phyloP scores from a whole-genome alignment of 2,888 invertebrate genomes.

The Acanthosepion esculentum region DNA sequence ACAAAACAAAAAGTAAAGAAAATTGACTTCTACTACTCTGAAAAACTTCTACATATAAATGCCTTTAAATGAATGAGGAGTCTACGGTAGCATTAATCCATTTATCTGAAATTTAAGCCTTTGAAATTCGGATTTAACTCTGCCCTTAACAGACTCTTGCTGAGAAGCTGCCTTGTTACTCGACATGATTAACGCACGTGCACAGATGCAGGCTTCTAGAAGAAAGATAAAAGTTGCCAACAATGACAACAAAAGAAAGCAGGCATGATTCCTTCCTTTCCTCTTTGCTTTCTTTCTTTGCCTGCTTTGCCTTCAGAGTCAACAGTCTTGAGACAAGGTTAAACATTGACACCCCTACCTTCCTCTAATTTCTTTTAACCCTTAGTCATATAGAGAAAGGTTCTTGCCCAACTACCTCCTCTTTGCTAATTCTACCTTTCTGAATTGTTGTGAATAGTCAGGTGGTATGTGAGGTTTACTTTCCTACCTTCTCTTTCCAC shows the following conservation, averaged over 20 bases:
- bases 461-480: too few relatives aligned
- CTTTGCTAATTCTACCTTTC: too few relatives aligned
- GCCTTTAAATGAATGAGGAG: background rate
- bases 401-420: background rate
- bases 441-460: too few relatives aligned
- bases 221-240: background rate
- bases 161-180: background rate
- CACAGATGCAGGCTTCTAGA: background rate
- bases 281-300: background rate
- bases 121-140: constrained; percentile 14
- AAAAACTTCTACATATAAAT: background rate
- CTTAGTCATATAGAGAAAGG: background rate
- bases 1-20: background rate
- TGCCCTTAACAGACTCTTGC: background rate
- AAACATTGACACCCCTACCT: background rate
- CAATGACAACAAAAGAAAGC: background rate
- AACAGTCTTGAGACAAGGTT: background rate
- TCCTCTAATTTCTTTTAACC: background rate
- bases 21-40: background rate
- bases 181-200: background rate
- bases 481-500: too few relatives aligned
- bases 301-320: constrained; percentile 18
- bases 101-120: background rate
- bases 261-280: background rate
- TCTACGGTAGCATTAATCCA: background rate